Percentiles rank a stretch among this genome's conserved stretches.
Evolutionary conservation across 2,797 vertebrate species (phyloP).

Genomic region (Lithobates sylvaticus): DNA sequence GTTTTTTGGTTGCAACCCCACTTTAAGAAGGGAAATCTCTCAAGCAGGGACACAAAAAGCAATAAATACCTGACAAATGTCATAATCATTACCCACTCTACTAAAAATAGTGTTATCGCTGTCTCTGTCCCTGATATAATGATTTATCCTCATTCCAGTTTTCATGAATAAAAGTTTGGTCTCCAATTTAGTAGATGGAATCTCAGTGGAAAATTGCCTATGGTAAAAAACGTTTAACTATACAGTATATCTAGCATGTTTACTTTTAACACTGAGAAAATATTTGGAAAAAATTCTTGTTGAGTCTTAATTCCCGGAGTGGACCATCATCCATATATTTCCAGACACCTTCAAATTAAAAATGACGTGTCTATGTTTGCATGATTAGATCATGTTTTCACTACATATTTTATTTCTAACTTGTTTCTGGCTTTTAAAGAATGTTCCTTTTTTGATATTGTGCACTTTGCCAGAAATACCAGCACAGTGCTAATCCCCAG

Average conservation of each 20-base stretch:
- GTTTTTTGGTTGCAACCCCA: too few relatives aligned
- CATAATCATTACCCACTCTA: too few relatives aligned
- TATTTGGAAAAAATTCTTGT: too few relatives aligned
- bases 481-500: constrained; percentile 16
- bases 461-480: neutral
- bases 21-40: too few relatives aligned
- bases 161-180: too few relatives aligned
- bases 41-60: too few relatives aligned
- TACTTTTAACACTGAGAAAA: too few relatives aligned
- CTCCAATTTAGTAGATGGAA: neutral
- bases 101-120: too few relatives aligned
- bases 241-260: neutral
- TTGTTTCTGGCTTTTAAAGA: constrained; percentile 10
- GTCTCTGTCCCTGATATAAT: too few relatives aligned
- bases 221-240: neutral
- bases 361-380: neutral
- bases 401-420: neutral
- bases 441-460: constrained; percentile 1
- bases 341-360: neutral
- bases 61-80: too few relatives aligned
- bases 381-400: constrained; percentile 16
- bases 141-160: too few relatives aligned
- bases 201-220: constrained; percentile 21
- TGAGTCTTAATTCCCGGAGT: neutral
- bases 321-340: neutral